Base-by-base conservation (phyloP, 2,888 invertebrate genomes). In the Schizotus pectinicornis region DNA sequence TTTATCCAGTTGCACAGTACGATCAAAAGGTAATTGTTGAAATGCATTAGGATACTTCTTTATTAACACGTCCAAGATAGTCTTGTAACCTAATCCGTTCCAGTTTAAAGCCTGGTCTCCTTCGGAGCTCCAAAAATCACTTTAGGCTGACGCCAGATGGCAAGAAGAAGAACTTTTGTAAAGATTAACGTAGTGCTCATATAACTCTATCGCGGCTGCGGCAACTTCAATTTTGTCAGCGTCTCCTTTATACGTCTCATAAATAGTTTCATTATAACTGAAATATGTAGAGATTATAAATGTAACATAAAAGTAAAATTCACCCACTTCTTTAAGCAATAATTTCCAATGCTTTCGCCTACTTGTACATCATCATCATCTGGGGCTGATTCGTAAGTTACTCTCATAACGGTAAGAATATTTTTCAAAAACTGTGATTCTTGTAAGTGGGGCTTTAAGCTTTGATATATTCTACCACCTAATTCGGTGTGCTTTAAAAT, bases 11-110 rank as follows among this genome's bases (percentile, higher is more conserved):
- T 61, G 12, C 11, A 72, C 67, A 56, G 65, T 74, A 0, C 75
- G 69, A 0, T 74, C 70, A 3, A 70, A 54, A 6, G 66, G 65
- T 11, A 69, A 37, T 32, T 58, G 52, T 34, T 66, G 49, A 2
- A 38, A 45, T 11, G 62, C 42, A 38, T 72, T 59, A 6, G 71
- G 71, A 52, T 56, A 67, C 55, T 68, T 68, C 49, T 67, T 60
- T 84, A 86, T 80, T 59, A 92, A 80, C 32, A 90, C 67, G 64
- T 87, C 84, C 45, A 92, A 76, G 41, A 91, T 78, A 2, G 82
- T 87, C 63, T 81, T 82, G 70, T 85, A 92, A 1, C 90, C 90
- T 52, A 81, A 83, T 47, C 85, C 84, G 63, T 88, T 90, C 92
- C 91, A 92, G 68, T 87, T 86, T 2, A 89, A 78, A 67, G 86